A percentile compares a stretch with the other conserved stretches of the same genome.
These are phyloP conservation scores for Leptopterna dolabrata DNA, from an alignment of 2,888 invertebrate genomes.

Conservation along the genomic window DNA sequence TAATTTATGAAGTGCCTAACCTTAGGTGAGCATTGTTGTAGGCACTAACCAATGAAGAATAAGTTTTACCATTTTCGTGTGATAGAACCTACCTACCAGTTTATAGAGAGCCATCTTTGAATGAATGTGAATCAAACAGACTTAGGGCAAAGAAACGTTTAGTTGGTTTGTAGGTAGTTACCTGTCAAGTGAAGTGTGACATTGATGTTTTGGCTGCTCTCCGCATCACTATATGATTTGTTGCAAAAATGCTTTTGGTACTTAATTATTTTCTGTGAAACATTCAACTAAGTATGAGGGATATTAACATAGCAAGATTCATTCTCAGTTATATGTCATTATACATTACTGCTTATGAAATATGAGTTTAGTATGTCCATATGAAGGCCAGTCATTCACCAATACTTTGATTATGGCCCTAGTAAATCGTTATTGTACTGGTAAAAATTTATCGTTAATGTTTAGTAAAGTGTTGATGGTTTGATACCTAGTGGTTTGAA, in stretches of 20 bases:
- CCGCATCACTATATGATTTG: background rate
- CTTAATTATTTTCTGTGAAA: background rate
- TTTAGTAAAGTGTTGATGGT: conserved; percentile 36
- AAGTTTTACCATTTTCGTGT: no score
- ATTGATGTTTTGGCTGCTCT: background rate
- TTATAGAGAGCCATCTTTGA: no score
- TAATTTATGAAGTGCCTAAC: background rate
- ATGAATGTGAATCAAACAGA: no score
- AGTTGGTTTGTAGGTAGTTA: no score
- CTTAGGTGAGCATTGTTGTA: no score
- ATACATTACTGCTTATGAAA: background rate
- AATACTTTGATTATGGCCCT: conserved; percentile 7
- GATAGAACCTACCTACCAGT: no score
- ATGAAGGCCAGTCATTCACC: background rate
- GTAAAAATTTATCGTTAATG: conserved; percentile 32
- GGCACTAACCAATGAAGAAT: no score
- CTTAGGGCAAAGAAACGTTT: no score
- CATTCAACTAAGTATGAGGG: background rate
- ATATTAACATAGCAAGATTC: background rate
- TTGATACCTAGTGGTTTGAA: conserved; percentile 33
- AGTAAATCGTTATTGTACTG: conserved; percentile 38
- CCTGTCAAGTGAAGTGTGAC: no score
- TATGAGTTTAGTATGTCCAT: conserved; percentile 3
- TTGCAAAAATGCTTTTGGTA: background rate
- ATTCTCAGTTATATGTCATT: conserved; percentile 8